Evolutionary conservation across 2,797 vertebrate genomes (phyloP), one percentile per base, ranked within the genome.

Genomic region (Bovichtus variegatus): DNA sequence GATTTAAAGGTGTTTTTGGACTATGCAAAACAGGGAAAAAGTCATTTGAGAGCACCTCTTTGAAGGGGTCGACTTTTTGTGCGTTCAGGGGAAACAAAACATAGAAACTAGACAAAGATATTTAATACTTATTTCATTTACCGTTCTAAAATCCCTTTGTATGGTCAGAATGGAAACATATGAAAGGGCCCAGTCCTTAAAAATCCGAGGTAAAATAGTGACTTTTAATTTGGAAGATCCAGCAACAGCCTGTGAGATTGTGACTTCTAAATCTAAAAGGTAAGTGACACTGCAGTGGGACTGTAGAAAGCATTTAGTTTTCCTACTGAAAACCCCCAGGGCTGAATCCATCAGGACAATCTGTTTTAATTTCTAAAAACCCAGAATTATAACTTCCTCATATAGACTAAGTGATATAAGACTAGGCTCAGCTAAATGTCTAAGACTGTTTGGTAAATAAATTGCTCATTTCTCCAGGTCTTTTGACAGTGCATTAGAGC

Each of bases 401-500:
- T 44, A 71, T 19, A 72, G 58, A 80, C 62, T 60, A 66, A 84
- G 65, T 46, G 41, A 80, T 80, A 58, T 58, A 86, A 78, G 70
- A 44, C 70, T 38, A 18, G 40, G 57, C 80, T 89, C 66, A 80
- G 87, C 83, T 83, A 76, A 88, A 90, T 58, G 81, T 82, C 81
- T 87, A 74, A 90, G 82, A 85, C 77, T 80, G 86, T 88, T 80
- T 78, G 86, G 85, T 86, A 91, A 92, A 94, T 86, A 86, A 91
- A 89, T 83, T 91, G 90, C 87, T 90, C 71, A 89, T 90, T 90
- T 90, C 78, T 86, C 67, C 47, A 15, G 53, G 72, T 81, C 67
- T 90, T 93, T 88, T 94, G 92, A 94, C 89, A 93, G 89, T 91
- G 91, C 82, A 82, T 92, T 93, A 89, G 72, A 85, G 83, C 89